Base-by-base conservation (phyloP, 2,113 vertebrate genomes). In the Pelodiscus sinensis region DNA sequence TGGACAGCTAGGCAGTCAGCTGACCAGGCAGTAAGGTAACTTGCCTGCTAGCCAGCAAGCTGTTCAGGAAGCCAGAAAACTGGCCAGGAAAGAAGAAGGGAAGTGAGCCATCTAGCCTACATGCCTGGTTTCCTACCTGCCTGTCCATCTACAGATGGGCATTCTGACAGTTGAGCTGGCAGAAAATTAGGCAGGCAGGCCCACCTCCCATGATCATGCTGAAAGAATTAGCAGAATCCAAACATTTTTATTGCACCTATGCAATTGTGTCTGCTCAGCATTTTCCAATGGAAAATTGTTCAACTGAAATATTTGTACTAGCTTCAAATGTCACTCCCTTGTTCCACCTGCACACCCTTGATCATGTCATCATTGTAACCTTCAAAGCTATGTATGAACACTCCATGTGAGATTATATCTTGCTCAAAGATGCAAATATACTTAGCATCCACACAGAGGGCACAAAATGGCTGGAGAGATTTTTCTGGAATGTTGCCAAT, bases 111-210 rank as follows among this genome's bases (percentile, higher is more conserved):
- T 1, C 7, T 31, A 65, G 15, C 6, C 29, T 31, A n/a, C 2
- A 35, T 25, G 50, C 21, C 13, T 38, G 8, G 9, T 50, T 12
- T 15, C 65, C 73, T 87, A 19, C 57, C 58, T 73, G 57, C 83
- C 60, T 60, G 55, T 0, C 0, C 5, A 2, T 38, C 18, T 22
- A 25, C 35, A 1, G 11, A 29, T 65, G 29, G 62, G 3, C 15
- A 31, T 14, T 15, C 29, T 65, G 44, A 11, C 1, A 54, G 79
- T 51, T 44, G 55, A 16, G 9, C 50, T 35, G 27, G 5, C 9
- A 35, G 75, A 24, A 51, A 56, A 87, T 52, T 50, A 77, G 73
- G 52, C 35, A 73, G 71, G 9, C 50, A 54, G 22, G 52, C 10
- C 60, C 84, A 31, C 1, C 75, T 38, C n/a, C 24, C 13, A 16